Evolutionary conservation across 2,888 invertebrate genomes (phyloP), one percentile per base, ranked within the genome.

Genomic region (Cacoxenus indagator): DNA sequence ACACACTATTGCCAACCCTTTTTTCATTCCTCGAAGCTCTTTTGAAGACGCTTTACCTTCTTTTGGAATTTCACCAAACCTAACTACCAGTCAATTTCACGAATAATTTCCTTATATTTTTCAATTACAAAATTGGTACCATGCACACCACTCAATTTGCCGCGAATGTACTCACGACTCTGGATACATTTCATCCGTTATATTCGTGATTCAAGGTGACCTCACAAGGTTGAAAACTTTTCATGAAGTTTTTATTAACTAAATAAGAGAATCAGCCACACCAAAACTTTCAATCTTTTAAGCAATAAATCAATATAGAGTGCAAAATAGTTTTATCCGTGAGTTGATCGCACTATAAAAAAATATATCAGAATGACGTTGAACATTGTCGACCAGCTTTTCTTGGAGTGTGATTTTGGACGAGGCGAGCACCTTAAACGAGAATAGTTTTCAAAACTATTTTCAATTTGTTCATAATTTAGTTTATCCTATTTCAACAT

Each of bases 301-400:
- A 9, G 27, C 29, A 72, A 69, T 70, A 72, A 76, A 77, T 77
- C 73, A 76, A 75, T 78, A 68, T 70, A 67, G 69, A 71, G 69
- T 61, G 65, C 61, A 68, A 76, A 77, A 73, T 76, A 75, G 76
- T 73, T 73, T 76, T 73, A 73, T 70, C 74, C 73, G 65, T 73
- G 75, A 78, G 73, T 75, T 75, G 78, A 76, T 64, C 70, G 70
- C 57, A 19, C n/a, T 72, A 76, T 81, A 79, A 78, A 79, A 79
- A 75, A 74, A 82, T 75, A 76, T 73, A 72, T 51, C 73, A 71
- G 73, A 8, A 37, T 37, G 4, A 11, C 14, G 37, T 37, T 37
- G 8, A 37, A 14, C 8, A 14, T 31, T 31, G 31, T n/a, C n/a
- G n/a, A n/a, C n/a, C n/a, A n/a, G n/a, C n/a, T 51, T 46, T 46